A percentile compares a stretch with the other conserved stretches of the same genome.
Conservation (phyloP, 2,797 vertebrate species). For the Spondyliosoma cantharus region DNA sequence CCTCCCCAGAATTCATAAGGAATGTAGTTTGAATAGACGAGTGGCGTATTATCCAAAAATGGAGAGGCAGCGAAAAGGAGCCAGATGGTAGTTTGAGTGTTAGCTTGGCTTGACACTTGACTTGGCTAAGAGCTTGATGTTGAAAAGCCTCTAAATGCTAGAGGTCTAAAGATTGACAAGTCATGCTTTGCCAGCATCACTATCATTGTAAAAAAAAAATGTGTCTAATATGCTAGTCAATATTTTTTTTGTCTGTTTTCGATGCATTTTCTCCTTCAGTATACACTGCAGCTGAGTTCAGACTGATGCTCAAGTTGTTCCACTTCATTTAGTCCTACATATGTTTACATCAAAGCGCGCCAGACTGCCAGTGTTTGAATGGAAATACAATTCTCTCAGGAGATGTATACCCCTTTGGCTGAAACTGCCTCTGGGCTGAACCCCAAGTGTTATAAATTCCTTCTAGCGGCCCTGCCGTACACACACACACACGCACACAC, state of each 20-base stretch:
- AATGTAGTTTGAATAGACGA: conserved; percentile 6
- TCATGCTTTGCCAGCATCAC: conserved; percentile 5
- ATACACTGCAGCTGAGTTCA: neutral
- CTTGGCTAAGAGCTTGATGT: conserved; percentile 35
- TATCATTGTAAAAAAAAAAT: neutral
- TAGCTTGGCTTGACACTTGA: conserved; percentile 45
- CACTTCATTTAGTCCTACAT: conserved; percentile 26
- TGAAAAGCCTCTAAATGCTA: conserved; percentile 43
- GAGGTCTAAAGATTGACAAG: conserved; percentile 26
- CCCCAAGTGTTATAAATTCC: conserved; percentile 61
- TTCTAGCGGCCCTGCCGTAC: conserved; percentile 40
- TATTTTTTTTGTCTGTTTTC: neutral
- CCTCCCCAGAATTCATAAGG: neutral
- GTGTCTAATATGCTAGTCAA: no score
- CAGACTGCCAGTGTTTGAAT: conserved; percentile 29
- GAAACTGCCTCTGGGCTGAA: conserved; percentile 40
- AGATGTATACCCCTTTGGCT: conserved; percentile 11
- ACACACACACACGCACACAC: conserved; percentile 61
- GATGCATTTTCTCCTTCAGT: neutral
- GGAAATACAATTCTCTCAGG: conserved; percentile 24
- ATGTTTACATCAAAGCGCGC: conserved; percentile 25
- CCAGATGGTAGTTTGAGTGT: conserved; percentile 37
- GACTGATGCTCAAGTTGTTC: conserved; percentile 13
- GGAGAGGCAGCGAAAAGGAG: conserved; percentile 21
- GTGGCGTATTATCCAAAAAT: conserved; percentile 15